These are phyloP conservation scores for Platysternon megacephalum DNA, from an alignment of 2,113 vertebrate genomes.

Conservation along the genomic window DNA sequence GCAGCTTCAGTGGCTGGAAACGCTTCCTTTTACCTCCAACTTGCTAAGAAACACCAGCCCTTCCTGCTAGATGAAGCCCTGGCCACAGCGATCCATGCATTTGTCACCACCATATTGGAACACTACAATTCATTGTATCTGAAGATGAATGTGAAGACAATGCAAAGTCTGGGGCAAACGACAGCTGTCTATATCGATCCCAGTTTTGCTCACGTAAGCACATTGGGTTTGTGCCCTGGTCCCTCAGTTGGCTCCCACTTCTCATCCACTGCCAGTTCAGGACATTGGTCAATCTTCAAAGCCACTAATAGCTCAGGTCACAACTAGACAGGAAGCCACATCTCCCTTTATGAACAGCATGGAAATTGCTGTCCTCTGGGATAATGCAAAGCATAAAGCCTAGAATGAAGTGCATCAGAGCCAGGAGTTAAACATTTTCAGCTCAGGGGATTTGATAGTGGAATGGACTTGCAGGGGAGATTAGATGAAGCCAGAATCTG, in stretches of 20 bases:
- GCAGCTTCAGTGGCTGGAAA: neutral
- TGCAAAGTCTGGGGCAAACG: neutral
- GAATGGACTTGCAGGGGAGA: neutral
- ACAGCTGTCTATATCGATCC: too few species aligned
- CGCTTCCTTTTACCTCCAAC: neutral
- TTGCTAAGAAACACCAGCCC: neutral
- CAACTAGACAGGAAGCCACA: neutral
- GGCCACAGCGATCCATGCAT: neutral
- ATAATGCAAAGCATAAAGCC: neutral
- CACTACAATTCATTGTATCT: neutral
- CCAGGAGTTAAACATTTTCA: neutral
- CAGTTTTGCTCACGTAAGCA: too few species aligned
- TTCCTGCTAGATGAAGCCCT: neutral
- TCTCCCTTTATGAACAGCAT: neutral
- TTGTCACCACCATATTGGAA: neutral
- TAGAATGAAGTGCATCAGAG: neutral
- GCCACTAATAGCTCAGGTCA: neutral
- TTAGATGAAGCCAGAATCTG: accelerated
- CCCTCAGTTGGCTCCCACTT: too few species aligned
- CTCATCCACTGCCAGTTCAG: too few species aligned
- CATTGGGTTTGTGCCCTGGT: too few species aligned
- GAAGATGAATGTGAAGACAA: neutral
- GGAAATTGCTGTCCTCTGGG: neutral
- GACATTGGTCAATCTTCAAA: neutral
- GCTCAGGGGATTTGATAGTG: neutral